phyloP scores from a whole-genome alignment of 1,140 invertebrate genomes.

The Stratiolaelaps scimitus region DNA sequence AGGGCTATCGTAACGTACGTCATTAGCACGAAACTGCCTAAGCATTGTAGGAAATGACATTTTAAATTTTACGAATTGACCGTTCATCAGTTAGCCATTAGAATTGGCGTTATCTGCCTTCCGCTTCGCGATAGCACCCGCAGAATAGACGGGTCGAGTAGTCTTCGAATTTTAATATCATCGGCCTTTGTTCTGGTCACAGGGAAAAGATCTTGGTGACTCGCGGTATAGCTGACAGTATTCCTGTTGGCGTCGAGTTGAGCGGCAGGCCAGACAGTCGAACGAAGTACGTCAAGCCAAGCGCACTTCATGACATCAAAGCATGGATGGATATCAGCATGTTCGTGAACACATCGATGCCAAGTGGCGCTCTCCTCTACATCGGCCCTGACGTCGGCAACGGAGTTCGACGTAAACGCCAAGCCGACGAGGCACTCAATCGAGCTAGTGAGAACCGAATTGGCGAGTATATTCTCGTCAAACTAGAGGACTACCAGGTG shows the following conservation, averaged over 20 bases:
- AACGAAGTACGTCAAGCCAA: background rate
- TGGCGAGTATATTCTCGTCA: conserved; percentile 26
- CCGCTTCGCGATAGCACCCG: too few relatives aligned
- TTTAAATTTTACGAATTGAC: too few relatives aligned
- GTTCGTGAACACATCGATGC: conserved; percentile 1
- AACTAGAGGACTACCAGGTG: conserved; percentile 14
- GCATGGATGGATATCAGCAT: conserved; percentile 26
- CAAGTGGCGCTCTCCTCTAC: background rate
- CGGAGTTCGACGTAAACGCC: background rate
- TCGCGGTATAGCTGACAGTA: conserved; percentile 3
- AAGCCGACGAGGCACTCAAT: background rate
- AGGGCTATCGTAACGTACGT: too few relatives aligned
- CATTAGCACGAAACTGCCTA: too few relatives aligned
- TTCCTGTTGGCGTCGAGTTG: background rate
- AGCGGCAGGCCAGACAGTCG: background rate
- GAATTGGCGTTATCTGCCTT: too few relatives aligned
- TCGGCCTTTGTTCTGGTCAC: too few relatives aligned
- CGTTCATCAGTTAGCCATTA: too few relatives aligned
- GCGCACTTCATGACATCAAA: conserved; percentile 19
- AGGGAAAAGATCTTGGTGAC: conserved; percentile 24
- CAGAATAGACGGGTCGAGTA: background rate
- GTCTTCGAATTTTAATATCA: too few relatives aligned
- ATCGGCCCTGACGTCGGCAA: conserved; percentile 17
- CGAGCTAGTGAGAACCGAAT: background rate
- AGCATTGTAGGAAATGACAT: too few relatives aligned